A percentile compares a stretch with the other conserved stretches of the same genome.
These are phyloP conservation scores for Stomatorhinus ivindoensis DNA, from an alignment of 2,113 vertebrate species.

Conservation along the genomic window DNA sequence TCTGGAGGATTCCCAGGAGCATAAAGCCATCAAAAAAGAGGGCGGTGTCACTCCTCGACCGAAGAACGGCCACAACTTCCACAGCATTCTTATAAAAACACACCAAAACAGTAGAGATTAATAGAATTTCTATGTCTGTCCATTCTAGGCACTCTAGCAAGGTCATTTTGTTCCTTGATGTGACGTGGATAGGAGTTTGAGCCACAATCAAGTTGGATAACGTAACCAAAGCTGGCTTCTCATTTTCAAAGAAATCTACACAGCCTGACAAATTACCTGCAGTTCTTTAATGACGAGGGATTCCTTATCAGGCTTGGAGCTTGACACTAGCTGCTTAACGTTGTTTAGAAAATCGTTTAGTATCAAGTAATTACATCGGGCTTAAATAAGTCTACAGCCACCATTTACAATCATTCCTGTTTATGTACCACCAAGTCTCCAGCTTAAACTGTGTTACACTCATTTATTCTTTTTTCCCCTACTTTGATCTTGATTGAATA, in stretches of 20 bases:
- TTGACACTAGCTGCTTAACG: neutral
- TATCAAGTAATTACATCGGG: conserved; percentile 2
- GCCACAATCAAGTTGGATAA: neutral
- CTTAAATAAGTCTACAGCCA: neutral
- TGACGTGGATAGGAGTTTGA: neutral
- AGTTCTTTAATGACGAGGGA: neutral
- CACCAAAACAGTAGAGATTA: neutral
- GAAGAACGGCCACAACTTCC: neutral
- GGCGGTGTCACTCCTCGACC: neutral
- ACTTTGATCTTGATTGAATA: conserved; percentile 6
- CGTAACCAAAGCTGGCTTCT: neutral
- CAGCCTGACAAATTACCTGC: neutral
- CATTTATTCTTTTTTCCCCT: conserved; percentile 8
- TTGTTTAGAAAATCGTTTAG: conserved; percentile 8
- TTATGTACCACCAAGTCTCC: conserved; percentile 6
- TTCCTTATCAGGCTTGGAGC: neutral
- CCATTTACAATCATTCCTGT: conserved; percentile 58
- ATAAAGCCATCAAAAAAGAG: conserved; percentile 31
- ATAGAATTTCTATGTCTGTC: neutral
- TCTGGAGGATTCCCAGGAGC: conserved; percentile 37
- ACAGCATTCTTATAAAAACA: neutral
- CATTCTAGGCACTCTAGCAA: no score
- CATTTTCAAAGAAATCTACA: neutral
- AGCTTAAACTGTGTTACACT: neutral
- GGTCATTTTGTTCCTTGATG: neutral